Evolutionary conservation across 2,113 vertebrate species (phyloP), one percentile per base, ranked within the genome.

Genomic region (Kryptolebias marmoratus): DNA sequence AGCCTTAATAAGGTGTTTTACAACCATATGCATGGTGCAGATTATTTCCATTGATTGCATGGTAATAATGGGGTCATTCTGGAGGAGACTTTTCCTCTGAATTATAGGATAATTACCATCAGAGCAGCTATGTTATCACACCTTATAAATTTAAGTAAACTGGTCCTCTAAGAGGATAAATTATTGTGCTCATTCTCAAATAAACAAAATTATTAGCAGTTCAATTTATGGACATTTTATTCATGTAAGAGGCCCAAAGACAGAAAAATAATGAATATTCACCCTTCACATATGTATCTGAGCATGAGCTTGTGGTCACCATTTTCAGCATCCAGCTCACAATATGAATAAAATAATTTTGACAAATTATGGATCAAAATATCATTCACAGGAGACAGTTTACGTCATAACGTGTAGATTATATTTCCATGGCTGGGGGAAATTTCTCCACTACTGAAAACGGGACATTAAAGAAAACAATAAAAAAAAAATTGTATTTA

Each of bases 401-500:
- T 32, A 48, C 44, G 18, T 49, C 27, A 18, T 16, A 57, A 32
- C 5, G 22, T 7, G 44, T 5, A n/a, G 10, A 18, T 47, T n/a
- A 32, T 47, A 30, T 10, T n/a, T 36, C 0, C 31, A 36, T 39
- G 31, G 15, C 5, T 52, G n/a, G 13, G 56, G 11, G 50, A 27
- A 61, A 45, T 11, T 18, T 22, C 14, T 48, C 27, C 30, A 52
- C 16, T 10, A 47, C 9, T 64, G n/a, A 69, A 68, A 79, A 72
- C 60, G 18, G 58, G 47, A 1, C 31, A 47, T 73, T 61, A 1
- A 28, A 12, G 31, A 44, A 56, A 69, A 66, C 71, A 54, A 18
- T 82, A 78, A 71, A 64, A 58, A 18, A 79, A 78, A 71, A 64
- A 58, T 12, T 8, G n/a, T 52, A 62, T 64, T 61, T 44, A 55